phyloP scores from a whole-genome alignment of 2,797 vertebrate genomes.

The Rallus crepitans region DNA sequence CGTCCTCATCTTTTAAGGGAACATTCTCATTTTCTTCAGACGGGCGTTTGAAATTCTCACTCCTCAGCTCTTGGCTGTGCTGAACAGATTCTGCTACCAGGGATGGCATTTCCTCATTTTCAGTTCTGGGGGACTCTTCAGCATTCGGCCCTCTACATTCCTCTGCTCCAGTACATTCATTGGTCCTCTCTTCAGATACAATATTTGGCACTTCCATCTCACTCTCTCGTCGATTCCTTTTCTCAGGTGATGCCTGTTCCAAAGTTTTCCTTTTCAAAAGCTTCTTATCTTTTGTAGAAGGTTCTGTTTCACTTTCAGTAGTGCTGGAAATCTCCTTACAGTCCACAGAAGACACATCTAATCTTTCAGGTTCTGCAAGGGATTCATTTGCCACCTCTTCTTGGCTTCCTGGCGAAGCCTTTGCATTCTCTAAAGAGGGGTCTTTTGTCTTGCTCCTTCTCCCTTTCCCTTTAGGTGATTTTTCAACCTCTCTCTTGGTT shows the following conservation, averaged over 20 bases:
- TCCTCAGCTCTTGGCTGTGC: slow-evolving; percentile 35
- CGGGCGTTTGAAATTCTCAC: slow-evolving; percentile 21
- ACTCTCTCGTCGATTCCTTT: slow-evolving; percentile 84
- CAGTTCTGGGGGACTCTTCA: slow-evolving; percentile 76
- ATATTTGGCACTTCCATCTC: slow-evolving; percentile 81
- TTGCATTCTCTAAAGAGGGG: slow-evolving; percentile 77
- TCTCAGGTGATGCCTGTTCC: slow-evolving; percentile 86
- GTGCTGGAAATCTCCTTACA: slow-evolving; percentile 69
- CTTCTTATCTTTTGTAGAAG: slow-evolving; percentile 79
- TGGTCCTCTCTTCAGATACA: slow-evolving; percentile 72
- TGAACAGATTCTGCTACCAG: slow-evolving; percentile 77
- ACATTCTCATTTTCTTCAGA: slow-evolving; percentile 25
- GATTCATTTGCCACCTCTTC: slow-evolving; percentile 66
- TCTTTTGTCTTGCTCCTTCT: slow-evolving; percentile 86
- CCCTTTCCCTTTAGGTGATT: slow-evolving; percentile 86
- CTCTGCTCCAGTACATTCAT: slow-evolving; percentile 70
- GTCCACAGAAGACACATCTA: slow-evolving; percentile 74
- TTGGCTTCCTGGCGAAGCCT: slow-evolving; percentile 72
- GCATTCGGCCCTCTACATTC: slow-evolving; percentile 56
- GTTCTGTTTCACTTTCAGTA: slow-evolving; percentile 84
- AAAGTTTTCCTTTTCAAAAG: slow-evolving; percentile 86
- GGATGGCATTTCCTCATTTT: slow-evolving; percentile 81
- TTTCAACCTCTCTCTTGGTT: slow-evolving; percentile 80
- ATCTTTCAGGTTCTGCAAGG: slow-evolving; percentile 65
- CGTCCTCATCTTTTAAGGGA: slow-evolving; percentile 76